Conservation (phyloP, 2,797 vertebrate species). For the Holocentrus rufus region DNA sequence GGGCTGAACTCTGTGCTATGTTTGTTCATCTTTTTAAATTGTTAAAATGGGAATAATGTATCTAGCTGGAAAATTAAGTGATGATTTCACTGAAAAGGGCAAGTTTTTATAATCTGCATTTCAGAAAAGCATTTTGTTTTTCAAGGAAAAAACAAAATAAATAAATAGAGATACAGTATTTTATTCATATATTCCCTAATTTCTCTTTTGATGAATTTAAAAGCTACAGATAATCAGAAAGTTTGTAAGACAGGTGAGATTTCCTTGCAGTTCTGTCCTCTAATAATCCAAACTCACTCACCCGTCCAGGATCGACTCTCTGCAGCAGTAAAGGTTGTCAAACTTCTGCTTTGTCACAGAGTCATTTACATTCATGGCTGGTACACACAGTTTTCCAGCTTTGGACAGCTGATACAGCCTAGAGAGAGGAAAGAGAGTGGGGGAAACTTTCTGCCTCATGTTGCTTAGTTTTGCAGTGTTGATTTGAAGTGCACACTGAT, state of each 20-base stretch:
- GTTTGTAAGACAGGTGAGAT: not conserved
- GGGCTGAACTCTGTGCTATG: not conserved
- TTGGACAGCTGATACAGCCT: slow-evolving; percentile 97
- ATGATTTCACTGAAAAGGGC: not conserved
- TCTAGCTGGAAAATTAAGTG: not conserved
- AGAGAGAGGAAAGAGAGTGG: slow-evolving; percentile 2
- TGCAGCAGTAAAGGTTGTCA: slow-evolving; percentile 96
- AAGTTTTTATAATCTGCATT: not conserved
- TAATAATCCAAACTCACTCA: slow-evolving; percentile 73
- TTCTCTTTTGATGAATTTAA: not conserved
- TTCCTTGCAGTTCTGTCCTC: not conserved
- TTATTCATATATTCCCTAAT: not conserved
- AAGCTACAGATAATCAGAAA: not conserved
- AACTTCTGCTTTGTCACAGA: slow-evolving; percentile 98
- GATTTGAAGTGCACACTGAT: not conserved
- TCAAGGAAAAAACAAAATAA: no score
- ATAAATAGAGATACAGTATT: not conserved
- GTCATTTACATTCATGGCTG: slow-evolving; percentile 96
- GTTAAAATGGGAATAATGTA: not conserved
- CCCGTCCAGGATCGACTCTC: slow-evolving; percentile 96
- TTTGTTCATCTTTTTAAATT: not conserved
- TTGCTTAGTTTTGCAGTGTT: not conserved
- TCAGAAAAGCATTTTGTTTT: not conserved
- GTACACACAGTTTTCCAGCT: slow-evolving; percentile 94
- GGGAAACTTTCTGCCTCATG: slow-evolving; percentile 3